phyloP scores from a whole-genome alignment of 2,113 vertebrate genomes.

The Lophura nycthemera region DNA sequence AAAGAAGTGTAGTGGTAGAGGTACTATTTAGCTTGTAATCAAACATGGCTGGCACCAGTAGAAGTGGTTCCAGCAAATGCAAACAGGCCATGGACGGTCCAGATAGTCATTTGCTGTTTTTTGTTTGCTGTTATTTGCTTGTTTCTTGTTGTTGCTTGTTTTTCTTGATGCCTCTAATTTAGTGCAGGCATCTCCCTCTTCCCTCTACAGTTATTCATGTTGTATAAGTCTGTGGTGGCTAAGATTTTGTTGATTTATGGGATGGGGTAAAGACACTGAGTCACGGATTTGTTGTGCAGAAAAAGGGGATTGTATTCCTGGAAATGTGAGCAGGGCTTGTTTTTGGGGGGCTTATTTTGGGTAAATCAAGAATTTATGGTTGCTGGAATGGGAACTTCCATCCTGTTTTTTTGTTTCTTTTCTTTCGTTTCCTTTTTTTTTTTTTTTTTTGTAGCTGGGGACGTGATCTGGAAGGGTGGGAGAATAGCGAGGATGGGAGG shows the following conservation, averaged over 20 bases:
- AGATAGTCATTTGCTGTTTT: not conserved
- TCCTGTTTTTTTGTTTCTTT: not conserved
- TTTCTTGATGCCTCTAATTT: not conserved
- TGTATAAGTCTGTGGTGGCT: not conserved
- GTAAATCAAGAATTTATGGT: not conserved
- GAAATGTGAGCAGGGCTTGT: not conserved
- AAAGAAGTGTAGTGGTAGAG: not conserved
- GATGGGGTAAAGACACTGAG: accelerated
- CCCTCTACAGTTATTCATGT: not conserved
- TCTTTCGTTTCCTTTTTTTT: not conserved
- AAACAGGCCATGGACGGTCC: not conserved
- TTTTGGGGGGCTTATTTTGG: not conserved
- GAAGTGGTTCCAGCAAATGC: not conserved
- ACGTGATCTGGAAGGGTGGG: too few relatives aligned
- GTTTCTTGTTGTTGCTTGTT: not conserved
- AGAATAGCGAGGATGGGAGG: too few relatives aligned
- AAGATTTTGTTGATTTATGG: not conserved
- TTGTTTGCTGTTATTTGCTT: not conserved
- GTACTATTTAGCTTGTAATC: not conserved
- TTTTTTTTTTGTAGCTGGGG: too few relatives aligned
- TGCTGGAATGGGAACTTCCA: not conserved
- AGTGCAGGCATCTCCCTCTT: not conserved
- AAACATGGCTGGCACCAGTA: not conserved
- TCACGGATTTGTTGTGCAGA: not conserved
- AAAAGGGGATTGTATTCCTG: not conserved